Evolutionary conservation across 2,888 invertebrate genomes (phyloP).

Genomic region (Dusona sp.): DNA sequence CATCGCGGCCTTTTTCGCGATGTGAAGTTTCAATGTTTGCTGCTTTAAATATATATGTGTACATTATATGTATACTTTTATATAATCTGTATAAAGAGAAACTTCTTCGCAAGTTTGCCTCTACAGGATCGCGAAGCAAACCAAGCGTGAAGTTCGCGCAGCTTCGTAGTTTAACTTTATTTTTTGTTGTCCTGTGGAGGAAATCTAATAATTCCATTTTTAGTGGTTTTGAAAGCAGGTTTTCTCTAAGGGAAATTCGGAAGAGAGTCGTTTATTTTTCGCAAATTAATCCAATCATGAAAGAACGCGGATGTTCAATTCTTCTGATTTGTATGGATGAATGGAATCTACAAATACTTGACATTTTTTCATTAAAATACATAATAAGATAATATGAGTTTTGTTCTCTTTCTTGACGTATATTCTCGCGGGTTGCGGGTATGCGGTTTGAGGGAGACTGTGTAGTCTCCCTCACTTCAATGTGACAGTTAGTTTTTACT

Average conservation of each 20-base stretch:
- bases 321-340: background rate
- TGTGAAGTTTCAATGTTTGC: conserved; percentile 30
- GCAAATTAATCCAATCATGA: background rate
- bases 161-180: conserved; percentile 8
- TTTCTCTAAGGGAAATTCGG: background rate
- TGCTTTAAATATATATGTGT: background rate
- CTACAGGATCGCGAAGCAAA: background rate
- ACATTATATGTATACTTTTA: background rate
- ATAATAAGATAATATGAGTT: background rate
- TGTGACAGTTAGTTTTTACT: conserved; percentile 19
- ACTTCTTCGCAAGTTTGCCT: background rate
- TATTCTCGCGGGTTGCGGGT: conserved; percentile 19
- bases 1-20: conserved; percentile 9
- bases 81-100: background rate
- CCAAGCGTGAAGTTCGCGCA: background rate
- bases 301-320: background rate
- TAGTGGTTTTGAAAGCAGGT: background rate
- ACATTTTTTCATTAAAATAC: too few relatives aligned
- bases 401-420: background rate
- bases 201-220: background rate
- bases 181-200: background rate
- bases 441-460: too few relatives aligned
- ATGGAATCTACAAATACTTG: background rate
- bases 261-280: background rate
- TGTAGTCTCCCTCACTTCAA: background rate